Evolutionary conservation across 2,113 vertebrate genomes (phyloP), one percentile per base, ranked within the genome.

Genomic region (Petrocephalus microphthalmus): DNA sequence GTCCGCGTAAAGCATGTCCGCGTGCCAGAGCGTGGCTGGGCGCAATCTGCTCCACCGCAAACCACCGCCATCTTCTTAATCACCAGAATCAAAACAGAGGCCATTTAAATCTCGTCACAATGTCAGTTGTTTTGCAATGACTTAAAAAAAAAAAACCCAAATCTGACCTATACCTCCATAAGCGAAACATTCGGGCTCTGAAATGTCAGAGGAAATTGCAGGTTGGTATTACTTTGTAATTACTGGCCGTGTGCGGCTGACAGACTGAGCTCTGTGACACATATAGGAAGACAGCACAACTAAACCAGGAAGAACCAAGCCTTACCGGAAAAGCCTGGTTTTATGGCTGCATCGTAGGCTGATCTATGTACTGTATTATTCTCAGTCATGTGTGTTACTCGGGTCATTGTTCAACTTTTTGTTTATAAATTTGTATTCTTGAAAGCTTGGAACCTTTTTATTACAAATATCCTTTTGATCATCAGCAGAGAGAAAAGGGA

Each of bases 61-160:
- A 85, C 84, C n/a, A 6, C 84, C 33, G 33, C 29, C 1, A 33
- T 10, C 84, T 42, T 54, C 52, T 37, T 22, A 25, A 85, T 33
- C 51, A n/a, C 15, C 25, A 37, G 52, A 85, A 85, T 85, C 84
- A 56, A 49, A 85, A 85, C 84, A 37, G 52, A 13, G 5, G n/a
- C 37, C 7, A 33, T 85, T 85, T 85, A 56, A 85, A 10, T 85
- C 52, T 85, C 52, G 29, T 85, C 52, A 85, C 52, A 54, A 8
- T 56, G 84, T 53, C 51, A 85, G 8, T 85, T 56, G 47, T 56
- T 85, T 33, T 85, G 84, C 33, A 85, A 56, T 85, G 84, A 53
- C 84, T 17, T 85, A 20, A 33, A 17, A 56, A 56, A n/a, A 85
- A 85, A 84, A 49, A 52, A 42, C 10, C 49, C n/a, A 6, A 84